Base-by-base conservation (phyloP, 2,888 invertebrate genomes). In the Drosophila ustulata region DNA sequence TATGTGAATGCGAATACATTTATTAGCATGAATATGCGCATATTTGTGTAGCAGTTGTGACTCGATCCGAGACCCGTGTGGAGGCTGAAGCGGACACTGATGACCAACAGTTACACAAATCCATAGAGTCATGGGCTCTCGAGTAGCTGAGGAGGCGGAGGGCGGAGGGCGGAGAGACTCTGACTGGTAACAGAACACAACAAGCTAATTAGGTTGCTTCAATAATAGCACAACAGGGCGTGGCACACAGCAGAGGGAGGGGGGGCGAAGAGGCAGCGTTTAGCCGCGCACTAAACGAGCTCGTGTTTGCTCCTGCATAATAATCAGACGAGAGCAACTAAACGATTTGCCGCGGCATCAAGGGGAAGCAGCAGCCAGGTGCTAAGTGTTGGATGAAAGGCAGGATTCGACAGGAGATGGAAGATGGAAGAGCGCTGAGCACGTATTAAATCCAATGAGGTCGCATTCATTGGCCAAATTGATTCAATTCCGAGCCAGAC, bases 381-480 rank as follows among this genome's bases (percentile, higher is more conserved):
- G 65, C 51, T 7, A 61, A 45, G 47, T 46, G 59, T 13, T 25
- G 30, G 9, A 37, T 47, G 46, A 58, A 34, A 45, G 56, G 50
- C 13, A 30, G 45, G 5, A 55, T 43, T 32, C 18, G 32, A 43
- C 43, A 45, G 30, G 30, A 6, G 30, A 30, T 18, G 18, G 18
- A 18, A 58, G 64, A 55, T 7, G 34, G 30, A 25, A 47, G 47
- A 13, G 32, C 58, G 43, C 58, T 47, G 66, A 71, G 71, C 83
- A 86, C 82, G 86, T 82, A 82, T 86, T 78, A 83, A 82, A 80
- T 78, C 83, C 80, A 86, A 86, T 82, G 80, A 83, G 75, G 81
- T 82, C 78, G 82, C 86, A 85, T 82, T 82, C 82, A 85, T 80
- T 82, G 77, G 71, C 13, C 53, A 78, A 83, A 86, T 82, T 86